Evolutionary conservation across 2,888 invertebrate genomes (phyloP), one percentile per base, ranked within the genome.

Genomic region (Cataglyphis livida): DNA sequence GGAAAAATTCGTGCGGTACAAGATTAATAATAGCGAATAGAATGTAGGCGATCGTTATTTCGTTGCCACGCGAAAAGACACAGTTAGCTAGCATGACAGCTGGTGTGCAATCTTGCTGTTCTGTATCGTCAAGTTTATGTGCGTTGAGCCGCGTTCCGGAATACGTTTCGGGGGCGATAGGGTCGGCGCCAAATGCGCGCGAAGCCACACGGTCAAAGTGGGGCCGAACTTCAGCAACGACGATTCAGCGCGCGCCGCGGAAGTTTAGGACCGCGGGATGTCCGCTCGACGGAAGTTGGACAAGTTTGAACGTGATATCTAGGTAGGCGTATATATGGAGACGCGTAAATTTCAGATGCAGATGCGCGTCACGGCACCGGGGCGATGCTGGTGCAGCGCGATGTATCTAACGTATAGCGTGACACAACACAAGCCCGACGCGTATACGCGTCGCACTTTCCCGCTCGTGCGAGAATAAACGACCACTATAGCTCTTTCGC

Each of bases 191-290:
- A 85, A 88, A 87, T 84, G 87, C 89, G 82, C 83, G 57, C 71
- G 48, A 41, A 79, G 81, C 74, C 85, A 82, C 84, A 87, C 82
- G 88, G 87, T 87, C 88, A 89, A 88, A 88, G 87, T 85, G 84
- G 81, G 86, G 82, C 62, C 75, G 71, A 88, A 88, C 87, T 88
- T 88, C 51, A 54, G 59, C 57, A 44, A 38, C 41, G 70, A 15
- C 28, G 51, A 48, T 21, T 28, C 62, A 75, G 48, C 61, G 71
- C 54, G 65, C 82, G 48, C 25, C 71, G 84, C 3, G 65, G 59
- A 87, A 87, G 73, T 87, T 85, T 87, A 83, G 57, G 75, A 41
- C 51, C 79, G 64, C 81, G 83, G 81, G 84, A 78, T 70, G 62
- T 62, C 35, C 78, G 51, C 82, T 12, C 82, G 81, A 78, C 51